Evolutionary conservation across 2,113 vertebrate species (phyloP).

Genomic region (Notechis scutatus): DNA sequence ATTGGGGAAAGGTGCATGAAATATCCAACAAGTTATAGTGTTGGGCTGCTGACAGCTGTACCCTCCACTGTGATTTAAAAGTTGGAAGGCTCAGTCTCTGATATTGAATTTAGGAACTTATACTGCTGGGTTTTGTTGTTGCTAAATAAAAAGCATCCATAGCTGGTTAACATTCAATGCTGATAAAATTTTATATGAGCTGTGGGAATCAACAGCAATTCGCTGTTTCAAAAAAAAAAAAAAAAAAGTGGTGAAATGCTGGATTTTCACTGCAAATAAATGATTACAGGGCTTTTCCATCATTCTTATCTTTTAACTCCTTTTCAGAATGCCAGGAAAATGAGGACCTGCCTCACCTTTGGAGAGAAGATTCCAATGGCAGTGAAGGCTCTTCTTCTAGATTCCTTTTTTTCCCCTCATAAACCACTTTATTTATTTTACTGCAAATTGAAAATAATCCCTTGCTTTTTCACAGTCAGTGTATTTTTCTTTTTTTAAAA

Average conservation of each 20-base stretch:
- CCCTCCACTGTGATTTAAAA: neutral
- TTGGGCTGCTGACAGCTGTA: neutral
- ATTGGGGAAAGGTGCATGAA: neutral
- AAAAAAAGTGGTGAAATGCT: neutral
- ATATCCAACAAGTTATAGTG: neutral
- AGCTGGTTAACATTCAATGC: neutral
- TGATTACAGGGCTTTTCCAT: neutral
- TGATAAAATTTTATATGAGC: too few relatives aligned
- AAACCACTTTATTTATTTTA: too few relatives aligned
- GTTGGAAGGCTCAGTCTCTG: neutral
- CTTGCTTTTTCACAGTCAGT: too few relatives aligned
- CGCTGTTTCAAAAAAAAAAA: neutral
- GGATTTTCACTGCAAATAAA: neutral
- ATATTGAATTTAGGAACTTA: too few relatives aligned
- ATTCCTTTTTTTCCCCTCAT: neutral
- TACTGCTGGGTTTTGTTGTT: neutral
- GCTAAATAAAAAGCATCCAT: neutral
- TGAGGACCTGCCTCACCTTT: too few relatives aligned
- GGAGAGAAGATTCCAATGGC: too few relatives aligned
- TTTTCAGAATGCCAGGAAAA: too few relatives aligned
- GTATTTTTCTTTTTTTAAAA: too few relatives aligned
- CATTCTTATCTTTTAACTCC: neutral
- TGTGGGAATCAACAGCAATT: neutral
- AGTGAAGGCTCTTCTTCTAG: too few relatives aligned
- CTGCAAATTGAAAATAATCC: too few relatives aligned